Evolutionary conservation across 2,113 vertebrate genomes (phyloP).

Genomic region (Pomatostomus ruficeps): DNA sequence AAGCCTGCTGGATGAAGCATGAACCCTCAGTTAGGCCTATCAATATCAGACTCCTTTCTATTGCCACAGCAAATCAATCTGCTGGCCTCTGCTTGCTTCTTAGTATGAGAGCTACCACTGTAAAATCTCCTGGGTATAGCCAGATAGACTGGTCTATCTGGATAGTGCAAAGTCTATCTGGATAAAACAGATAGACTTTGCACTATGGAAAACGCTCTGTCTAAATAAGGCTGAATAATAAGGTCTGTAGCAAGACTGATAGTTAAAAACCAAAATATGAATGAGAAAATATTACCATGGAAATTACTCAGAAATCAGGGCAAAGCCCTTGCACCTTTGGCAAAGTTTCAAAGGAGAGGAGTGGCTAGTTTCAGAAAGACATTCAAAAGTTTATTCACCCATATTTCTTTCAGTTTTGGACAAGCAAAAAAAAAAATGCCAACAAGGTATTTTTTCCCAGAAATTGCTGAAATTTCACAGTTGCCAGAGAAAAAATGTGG

Average conservation of each 20-base stretch:
- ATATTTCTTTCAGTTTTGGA: neutral
- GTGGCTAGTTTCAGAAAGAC: neutral
- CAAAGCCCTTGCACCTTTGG: accelerated
- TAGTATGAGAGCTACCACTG: neutral
- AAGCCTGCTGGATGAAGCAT: constrained; percentile 1
- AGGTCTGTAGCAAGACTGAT: neutral
- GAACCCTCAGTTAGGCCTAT: neutral
- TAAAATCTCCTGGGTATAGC: neutral
- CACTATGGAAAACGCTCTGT: neutral
- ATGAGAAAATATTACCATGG: neutral
- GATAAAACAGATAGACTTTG: neutral
- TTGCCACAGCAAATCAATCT: neutral
- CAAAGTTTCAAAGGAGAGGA: neutral
- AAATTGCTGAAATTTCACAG: neutral
- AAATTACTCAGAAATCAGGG: neutral
- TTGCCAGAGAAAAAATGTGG: neutral
- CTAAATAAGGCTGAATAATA: neutral
- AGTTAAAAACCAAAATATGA: neutral
- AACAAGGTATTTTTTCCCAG: neutral
- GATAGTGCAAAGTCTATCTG: too few relatives aligned
- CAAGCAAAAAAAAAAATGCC: neutral
- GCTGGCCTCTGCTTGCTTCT: neutral
- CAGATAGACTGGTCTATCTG: neutral
- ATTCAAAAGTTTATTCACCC: neutral
- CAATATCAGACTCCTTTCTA: neutral